These are phyloP conservation scores for Papilio demoleus DNA, from an alignment of 2,888 invertebrate species.

Conservation along the genomic window DNA sequence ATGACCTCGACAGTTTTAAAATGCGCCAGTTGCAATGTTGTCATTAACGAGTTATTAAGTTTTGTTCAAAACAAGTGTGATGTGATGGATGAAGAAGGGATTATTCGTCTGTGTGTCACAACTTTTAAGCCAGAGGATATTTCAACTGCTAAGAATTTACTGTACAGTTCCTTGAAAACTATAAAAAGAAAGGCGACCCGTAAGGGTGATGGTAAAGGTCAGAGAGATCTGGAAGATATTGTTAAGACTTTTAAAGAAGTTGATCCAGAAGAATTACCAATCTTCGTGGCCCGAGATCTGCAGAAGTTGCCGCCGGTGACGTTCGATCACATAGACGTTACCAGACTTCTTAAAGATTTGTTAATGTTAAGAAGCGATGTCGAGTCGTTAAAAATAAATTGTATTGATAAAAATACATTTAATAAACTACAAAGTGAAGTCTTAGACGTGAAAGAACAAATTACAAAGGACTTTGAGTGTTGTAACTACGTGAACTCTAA, in stretches of 20 bases:
- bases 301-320: neutral
- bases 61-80: neutral
- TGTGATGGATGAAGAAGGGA: neutral
- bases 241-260: neutral
- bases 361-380: neutral
- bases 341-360: neutral
- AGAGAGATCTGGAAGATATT: neutral
- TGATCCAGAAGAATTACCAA: constrained; percentile 1
- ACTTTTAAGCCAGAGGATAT: too few species aligned
- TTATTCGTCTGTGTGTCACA: neutral
- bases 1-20: neutral
- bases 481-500: neutral
- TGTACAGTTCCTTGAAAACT: neutral
- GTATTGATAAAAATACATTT: neutral
- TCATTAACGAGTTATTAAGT: neutral
- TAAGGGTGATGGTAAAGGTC: constrained; percentile 1
- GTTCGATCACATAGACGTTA: too few species aligned
- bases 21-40: neutral
- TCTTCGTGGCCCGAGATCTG: neutral
- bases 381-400: neutral
- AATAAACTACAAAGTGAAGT: neutral
- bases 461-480: constrained; percentile 1
- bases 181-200: neutral
- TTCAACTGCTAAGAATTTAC: neutral
- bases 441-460: neutral